A percentile compares a stretch with the other conserved stretches of the same genome.
Evolutionary conservation across 2,888 invertebrate genomes (phyloP).

Genomic region (Eupithecia pulchellata): DNA sequence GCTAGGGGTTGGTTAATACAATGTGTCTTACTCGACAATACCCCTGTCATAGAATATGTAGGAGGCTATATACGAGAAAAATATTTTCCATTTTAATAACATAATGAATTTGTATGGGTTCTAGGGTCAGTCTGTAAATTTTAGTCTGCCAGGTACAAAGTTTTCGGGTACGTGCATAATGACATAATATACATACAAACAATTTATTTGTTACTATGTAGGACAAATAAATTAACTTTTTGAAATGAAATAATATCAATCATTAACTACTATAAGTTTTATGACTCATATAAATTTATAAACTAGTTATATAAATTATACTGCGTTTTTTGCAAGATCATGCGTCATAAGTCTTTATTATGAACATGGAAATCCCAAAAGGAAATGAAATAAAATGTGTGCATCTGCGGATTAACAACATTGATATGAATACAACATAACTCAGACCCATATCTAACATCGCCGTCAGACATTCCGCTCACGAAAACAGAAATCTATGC

Average conservation of each 20-base stretch:
- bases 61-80: background rate
- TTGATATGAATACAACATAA: conserved; percentile 13
- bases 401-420: conserved; percentile 8
- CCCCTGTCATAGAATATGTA: conserved; percentile 15
- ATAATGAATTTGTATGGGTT: background rate
- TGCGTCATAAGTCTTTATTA: no score
- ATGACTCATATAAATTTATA: no score
- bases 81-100: background rate
- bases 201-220: no score
- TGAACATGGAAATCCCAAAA: no score
- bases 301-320: no score
- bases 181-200: no score
- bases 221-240: no score
- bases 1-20: conserved; percentile 23
- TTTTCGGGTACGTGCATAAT: no score
- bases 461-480: conserved; percentile 50
- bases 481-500: conserved; percentile 60
- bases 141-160: no score
- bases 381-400: background rate
- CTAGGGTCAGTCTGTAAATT: background rate
- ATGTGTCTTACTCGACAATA: conserved; percentile 20
- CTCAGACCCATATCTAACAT: conserved; percentile 21
- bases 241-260: no score
- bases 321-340: no score
- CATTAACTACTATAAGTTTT: no score